Base-by-base conservation (phyloP, 2,888 invertebrate genomes). In the Dicyrtoma fusca region DNA sequence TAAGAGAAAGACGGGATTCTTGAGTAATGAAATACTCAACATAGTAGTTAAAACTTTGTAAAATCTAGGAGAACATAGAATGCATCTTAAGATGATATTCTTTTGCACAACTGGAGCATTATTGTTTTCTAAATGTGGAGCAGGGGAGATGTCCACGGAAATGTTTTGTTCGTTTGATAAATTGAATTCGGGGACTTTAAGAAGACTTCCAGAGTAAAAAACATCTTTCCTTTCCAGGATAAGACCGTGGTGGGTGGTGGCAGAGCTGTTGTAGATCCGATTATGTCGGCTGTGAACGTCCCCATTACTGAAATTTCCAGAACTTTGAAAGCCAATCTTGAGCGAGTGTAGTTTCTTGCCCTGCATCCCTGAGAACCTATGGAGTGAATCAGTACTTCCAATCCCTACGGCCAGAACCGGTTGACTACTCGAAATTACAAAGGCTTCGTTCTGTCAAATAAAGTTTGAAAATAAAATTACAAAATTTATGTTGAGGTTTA, bases 1-100 rank as follows among this genome's bases (percentile, higher is more conserved):
- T 74, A 97, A 85, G 76, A 97, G 86, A 84, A 97, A 98, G 77
- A 96, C 87, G 34, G 90, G 88, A 84, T 96, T 93, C 80, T 88
- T 88, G 72, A 98, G 87, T 62, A 99, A 86, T 0, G 90, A 88
- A 77, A 96, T 87, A 82, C 96, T 93, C 82, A 97, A 87, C 92
- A 96, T 94, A 84, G 91, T 89, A 63, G 87, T 85, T 73, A 92
- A 84, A 1, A 90, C 90, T 77, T 90, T 88, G 81, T 87, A 87
- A 13, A 90, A 89, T 83, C 91, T 91, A 63, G 87, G 85, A 4
- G 90, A 88, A 81, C 90, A 90, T 2, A n/a, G n/a, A n/a, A n/a
- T n/a, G n/a, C n/a, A n/a, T n/a, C n/a, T n/a, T n/a, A n/a, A n/a
- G n/a, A n/a, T n/a, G n/a, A n/a, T n/a, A n/a, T n/a, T n/a, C 55